phyloP scores from a whole-genome alignment of 2,888 invertebrate genomes.

The Schrankia costaestrigalis region DNA sequence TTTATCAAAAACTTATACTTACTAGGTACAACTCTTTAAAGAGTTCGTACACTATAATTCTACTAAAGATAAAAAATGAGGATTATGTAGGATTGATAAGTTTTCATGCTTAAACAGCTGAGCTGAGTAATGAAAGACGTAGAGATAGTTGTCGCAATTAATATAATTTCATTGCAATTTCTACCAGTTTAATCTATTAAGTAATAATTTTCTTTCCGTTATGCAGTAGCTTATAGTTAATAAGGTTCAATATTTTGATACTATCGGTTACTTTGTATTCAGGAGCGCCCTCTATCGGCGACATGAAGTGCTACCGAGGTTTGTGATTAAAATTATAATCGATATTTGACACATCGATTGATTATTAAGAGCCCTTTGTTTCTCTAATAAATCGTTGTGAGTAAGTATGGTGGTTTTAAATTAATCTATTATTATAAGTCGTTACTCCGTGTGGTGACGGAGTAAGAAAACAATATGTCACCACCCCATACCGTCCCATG shows the following conservation, averaged over 20 bases:
- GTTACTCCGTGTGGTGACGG: not conserved
- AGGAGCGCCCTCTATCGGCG: slow-evolving; percentile 47
- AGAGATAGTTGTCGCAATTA: no score
- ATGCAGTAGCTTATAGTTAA: slow-evolving; percentile 14
- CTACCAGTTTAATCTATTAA: no score
- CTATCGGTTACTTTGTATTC: slow-evolving; percentile 68
- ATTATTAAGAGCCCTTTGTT: slow-evolving; percentile 51
- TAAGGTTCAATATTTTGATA: slow-evolving; percentile 53
- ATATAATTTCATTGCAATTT: no score
- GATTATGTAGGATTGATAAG: no score
- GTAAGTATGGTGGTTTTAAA: slow-evolving; percentile 15
- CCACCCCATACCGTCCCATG: no score
- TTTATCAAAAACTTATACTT: no score
- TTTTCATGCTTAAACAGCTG: no score
- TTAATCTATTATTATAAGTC: slow-evolving; percentile 1
- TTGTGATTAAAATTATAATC: slow-evolving; percentile 72
- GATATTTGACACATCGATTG: slow-evolving; percentile 56
- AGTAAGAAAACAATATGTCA: slow-evolving; percentile 8
- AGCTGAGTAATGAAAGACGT: no score
- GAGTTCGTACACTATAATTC: no score
- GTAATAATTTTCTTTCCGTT: slow-evolving; percentile 6
- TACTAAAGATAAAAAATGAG: no score
- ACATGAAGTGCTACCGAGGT: slow-evolving; percentile 57
- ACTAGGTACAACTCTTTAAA: no score
- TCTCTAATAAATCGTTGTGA: slow-evolving; percentile 26